Conservation (phyloP, 1,140 invertebrate species). For the Drosophila sturtevanti region DNA sequence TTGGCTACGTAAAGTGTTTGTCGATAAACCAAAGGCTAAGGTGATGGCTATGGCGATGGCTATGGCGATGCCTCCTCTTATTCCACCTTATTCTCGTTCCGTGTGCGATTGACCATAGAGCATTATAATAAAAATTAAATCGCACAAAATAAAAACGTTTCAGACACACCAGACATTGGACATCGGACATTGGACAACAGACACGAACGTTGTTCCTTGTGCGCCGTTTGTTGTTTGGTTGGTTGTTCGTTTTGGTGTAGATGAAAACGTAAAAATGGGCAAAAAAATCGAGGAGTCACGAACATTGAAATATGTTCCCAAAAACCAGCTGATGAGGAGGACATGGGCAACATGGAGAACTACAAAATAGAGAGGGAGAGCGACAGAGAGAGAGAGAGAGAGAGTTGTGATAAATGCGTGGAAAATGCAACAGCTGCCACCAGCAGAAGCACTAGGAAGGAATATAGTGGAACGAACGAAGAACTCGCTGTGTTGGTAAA, state of each 20-base stretch:
- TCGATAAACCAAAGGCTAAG: slow-evolving; percentile 67
- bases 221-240: neutral
- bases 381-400: neutral
- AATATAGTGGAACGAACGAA: slow-evolving; percentile 18
- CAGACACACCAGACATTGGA: slow-evolving; percentile 18
- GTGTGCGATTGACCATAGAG: slow-evolving; percentile 68
- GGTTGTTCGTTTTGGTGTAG: slow-evolving; percentile 20
- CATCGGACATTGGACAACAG: neutral
- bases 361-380: slow-evolving; percentile 9
- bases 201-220: slow-evolving; percentile 3
- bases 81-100: slow-evolving; percentile 2
- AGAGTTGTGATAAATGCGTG: slow-evolving; percentile 72
- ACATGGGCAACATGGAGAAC: slow-evolving; percentile 42
- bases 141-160: slow-evolving; percentile 75
- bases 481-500: slow-evolving; percentile 70
- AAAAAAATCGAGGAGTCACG: slow-evolving; percentile 74
- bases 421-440: slow-evolving; percentile 81
- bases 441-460: slow-evolving; percentile 30
- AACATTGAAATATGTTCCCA: slow-evolving; percentile 78
- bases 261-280: slow-evolving; percentile 58
- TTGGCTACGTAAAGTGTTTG: slow-evolving; percentile 62
- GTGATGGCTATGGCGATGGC: slow-evolving; percentile 31
- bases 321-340: slow-evolving; percentile 69
- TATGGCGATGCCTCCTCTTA: neutral
- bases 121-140: slow-evolving; percentile 79